Evolutionary conservation across 2,888 invertebrate genomes (phyloP), one percentile per base, ranked within the genome.

Genomic region (Acrobasis suavella): DNA sequence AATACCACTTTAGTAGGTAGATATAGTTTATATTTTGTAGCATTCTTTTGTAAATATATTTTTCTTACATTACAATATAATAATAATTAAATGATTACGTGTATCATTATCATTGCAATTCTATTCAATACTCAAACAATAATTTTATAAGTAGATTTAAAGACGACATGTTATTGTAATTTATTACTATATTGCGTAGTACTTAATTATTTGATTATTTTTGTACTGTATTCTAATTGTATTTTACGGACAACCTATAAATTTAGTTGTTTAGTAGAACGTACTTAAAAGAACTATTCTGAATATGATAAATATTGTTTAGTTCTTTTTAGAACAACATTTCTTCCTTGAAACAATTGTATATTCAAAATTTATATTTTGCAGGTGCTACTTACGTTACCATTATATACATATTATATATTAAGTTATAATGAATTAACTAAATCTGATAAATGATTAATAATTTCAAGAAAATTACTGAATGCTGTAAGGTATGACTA

Each of bases 321-420:
- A 69, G 67, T 58, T 69, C 64, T 66, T 73, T 73, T 72, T 63
- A 64, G 60, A 61, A 61, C 69, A 66, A 67, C 68, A 69, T 69
- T 67, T 62, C 56, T 63, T 70, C 67, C 69, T 71, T 59, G 59
- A 64, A 69, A 69, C 68, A 66, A 62, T n/a, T 69, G 69, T 71
- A 70, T 60, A 71, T 72, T 78, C 80, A 79, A 80, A 76, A 76
- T 74, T 76, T 67, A 69, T 66, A 66, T 75, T 78, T 80, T 69
- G 73, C 75, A 82, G 88, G 87, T 89, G 88, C 89, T 90, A 84
- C 72, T 75, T 78, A 79, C 78, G 89, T 90, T 89, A 89, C 89
- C 89, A 89, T 83, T 80, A 75, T 78, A 66, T 76, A 74, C 15
- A 56, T 51, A 62, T 15, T 46, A 16, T 32, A 49, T 81, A 77